Percentiles rank a stretch among this genome's conserved stretches.
These are phyloP conservation scores for Hoplodrina blanda DNA, from an alignment of 2,888 invertebrate species.

Conservation along the genomic window DNA sequence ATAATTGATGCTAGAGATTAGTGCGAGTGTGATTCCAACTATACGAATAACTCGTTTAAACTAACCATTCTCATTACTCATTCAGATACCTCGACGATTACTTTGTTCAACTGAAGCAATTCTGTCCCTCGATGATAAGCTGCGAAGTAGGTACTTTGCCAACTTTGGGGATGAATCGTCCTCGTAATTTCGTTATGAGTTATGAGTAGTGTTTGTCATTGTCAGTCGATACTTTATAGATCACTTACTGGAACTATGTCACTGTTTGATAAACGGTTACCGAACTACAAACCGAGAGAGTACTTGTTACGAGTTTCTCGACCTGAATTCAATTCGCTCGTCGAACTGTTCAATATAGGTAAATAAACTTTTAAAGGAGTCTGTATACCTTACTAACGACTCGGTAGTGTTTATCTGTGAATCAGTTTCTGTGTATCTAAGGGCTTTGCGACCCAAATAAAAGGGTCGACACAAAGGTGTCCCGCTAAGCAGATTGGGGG, in stretches of 20 bases:
- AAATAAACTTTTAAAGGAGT: constrained; percentile 57
- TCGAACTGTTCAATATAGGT: constrained; percentile 26
- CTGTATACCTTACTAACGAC: constrained; percentile 75
- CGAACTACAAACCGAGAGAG: constrained; percentile 17
- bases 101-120: constrained; percentile 80
- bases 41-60: constrained; percentile 77
- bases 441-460: constrained; percentile 82
- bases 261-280: constrained; percentile 43
- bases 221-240: constrained; percentile 53
- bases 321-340: constrained; percentile 40
- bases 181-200: constrained; percentile 76
- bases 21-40: constrained; percentile 77
- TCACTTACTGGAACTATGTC: constrained; percentile 44
- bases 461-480: constrained; percentile 84
- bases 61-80: constrained; percentile 78
- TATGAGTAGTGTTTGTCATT: constrained; percentile 71
- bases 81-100: constrained; percentile 79
- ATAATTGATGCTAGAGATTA: constrained; percentile 82
- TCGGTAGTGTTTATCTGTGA: constrained; percentile 78
- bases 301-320: constrained; percentile 15
- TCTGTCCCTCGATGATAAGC: constrained; percentile 75
- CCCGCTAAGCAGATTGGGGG: constrained; percentile 86
- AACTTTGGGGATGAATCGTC: constrained; percentile 78
- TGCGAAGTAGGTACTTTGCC: constrained; percentile 72
- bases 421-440: constrained; percentile 83